phyloP scores from a whole-genome alignment of 2,888 invertebrate genomes.

The Drosophila falleni region DNA sequence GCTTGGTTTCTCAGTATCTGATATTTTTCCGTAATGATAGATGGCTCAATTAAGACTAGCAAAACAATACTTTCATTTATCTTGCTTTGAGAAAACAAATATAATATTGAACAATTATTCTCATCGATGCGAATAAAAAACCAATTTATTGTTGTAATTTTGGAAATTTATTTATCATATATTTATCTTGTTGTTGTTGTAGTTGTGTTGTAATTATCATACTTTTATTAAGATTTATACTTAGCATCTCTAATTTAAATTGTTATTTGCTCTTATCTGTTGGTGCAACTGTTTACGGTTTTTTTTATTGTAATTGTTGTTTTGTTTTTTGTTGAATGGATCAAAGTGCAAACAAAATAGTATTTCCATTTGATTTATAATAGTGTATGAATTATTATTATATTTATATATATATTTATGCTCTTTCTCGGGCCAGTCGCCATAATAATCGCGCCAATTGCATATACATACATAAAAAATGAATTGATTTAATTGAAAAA shows the following conservation, averaged over 20 bases:
- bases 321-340: slow-evolving; percentile 44
- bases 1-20: background rate
- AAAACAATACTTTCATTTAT: too few relatives aligned
- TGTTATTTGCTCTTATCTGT: slow-evolving; percentile 61
- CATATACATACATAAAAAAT: slow-evolving; percentile 29
- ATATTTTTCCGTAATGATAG: too few relatives aligned
- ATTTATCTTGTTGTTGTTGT: slow-evolving; percentile 74
- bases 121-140: background rate
- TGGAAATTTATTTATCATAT: slow-evolving; percentile 78
- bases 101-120: background rate
- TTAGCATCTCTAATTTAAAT: slow-evolving; percentile 71
- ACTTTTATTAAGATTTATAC: slow-evolving; percentile 77
- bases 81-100: background rate
- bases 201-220: slow-evolving; percentile 70
- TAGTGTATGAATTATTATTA: slow-evolving; percentile 26
- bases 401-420: slow-evolving; percentile 28
- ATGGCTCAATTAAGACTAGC: too few relatives aligned
- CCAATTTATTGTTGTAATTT: slow-evolving; percentile 56
- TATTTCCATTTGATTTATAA: slow-evolving; percentile 40
- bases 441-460: slow-evolving; percentile 34
- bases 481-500: slow-evolving; percentile 63
- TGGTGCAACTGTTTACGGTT: slow-evolving; percentile 54
- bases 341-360: slow-evolving; percentile 57
- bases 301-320: slow-evolving; percentile 14
- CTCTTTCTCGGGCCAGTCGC: slow-evolving; percentile 19